Evolutionary conservation across 2,113 vertebrate species (phyloP), one percentile per base, ranked within the genome.

Genomic region (Cnemophilus loriae): DNA sequence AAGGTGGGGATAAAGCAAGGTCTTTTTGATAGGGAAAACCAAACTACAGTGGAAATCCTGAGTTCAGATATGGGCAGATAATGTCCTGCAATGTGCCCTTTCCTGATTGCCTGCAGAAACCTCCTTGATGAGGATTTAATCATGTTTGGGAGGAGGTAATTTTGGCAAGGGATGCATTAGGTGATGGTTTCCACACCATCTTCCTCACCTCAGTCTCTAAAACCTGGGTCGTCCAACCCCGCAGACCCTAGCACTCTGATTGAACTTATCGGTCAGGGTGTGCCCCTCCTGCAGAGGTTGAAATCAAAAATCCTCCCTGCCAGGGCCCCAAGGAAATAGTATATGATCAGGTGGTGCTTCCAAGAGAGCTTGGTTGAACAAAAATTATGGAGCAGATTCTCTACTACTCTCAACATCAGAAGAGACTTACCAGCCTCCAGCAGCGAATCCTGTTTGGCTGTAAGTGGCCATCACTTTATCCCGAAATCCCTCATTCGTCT

Each of bases 381-480:
- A 57, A 86, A 97, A 69, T 65, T 64, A 33, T 19, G 46, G 70
- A 91, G 22, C 32, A 78, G 32, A 20, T 85, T 94, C 59, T 91
- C 63, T 73, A 18, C 65, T 89, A 61, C 84, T 92, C 17, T 9
- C 42, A 30, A 39, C 57, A 49, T 79, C 82, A 93, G 78, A 76
- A 76, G 42, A 84, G 49, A 75, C n/a, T 82, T 81, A 1, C 19
- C 69, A 75, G 37, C 27, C 84, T 85, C 67, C 84, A 73, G 49
- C 74, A 64, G 67, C 0, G 1, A 87, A 75, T 93, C 73, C 46
- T 57, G 9, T 42, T 90, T 3, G 7, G 30, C 86, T 84, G 64
- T 84, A 87, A 97, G 64, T 77, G 74, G 46, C 63, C 82, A 86
- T 67, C 24, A 13, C 46, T 96, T 55, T 69, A 87, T 90, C 78